Evolutionary conservation across 2,113 vertebrate genomes (phyloP).

Genomic region (Alaudala cheleensis): DNA sequence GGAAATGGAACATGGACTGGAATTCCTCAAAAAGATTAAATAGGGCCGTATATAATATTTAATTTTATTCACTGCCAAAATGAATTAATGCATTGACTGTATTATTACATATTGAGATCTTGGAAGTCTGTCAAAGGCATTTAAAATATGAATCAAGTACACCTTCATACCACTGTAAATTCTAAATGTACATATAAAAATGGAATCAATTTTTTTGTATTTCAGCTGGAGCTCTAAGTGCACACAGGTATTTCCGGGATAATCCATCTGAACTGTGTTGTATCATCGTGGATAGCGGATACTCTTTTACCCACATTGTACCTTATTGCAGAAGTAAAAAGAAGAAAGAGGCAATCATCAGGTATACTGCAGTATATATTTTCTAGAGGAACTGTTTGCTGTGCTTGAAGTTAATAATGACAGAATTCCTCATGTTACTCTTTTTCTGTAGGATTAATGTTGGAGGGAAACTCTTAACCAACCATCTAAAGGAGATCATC

Average conservation of each 20-base stretch:
- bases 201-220: background rate
- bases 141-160: background rate
- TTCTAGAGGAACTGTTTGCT: background rate
- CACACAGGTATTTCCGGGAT: slow-evolving; percentile 89
- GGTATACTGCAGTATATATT: slow-evolving; percentile 72
- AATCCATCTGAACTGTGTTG: slow-evolving; percentile 90
- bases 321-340: slow-evolving; percentile 95
- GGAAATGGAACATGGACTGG: background rate
- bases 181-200: background rate
- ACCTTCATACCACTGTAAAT: background rate
- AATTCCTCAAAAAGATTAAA: background rate
- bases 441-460: slow-evolving; percentile 87
- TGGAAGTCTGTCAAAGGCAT: background rate
- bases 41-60: background rate
- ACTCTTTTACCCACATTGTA: slow-evolving; percentile 95
- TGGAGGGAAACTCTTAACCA: slow-evolving; percentile 95
- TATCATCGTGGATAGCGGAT: slow-evolving; percentile 94
- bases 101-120: background rate
- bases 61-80: background rate
- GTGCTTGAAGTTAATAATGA: background rate
- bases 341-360: slow-evolving; percentile 94
- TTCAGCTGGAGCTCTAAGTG: slow-evolving; percentile 90
- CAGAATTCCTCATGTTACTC: slow-evolving; percentile 11
- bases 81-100: background rate
- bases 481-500: slow-evolving; percentile 98